Evolutionary conservation across 2,888 invertebrate genomes (phyloP).

Genomic region (Hololepta plana): DNA sequence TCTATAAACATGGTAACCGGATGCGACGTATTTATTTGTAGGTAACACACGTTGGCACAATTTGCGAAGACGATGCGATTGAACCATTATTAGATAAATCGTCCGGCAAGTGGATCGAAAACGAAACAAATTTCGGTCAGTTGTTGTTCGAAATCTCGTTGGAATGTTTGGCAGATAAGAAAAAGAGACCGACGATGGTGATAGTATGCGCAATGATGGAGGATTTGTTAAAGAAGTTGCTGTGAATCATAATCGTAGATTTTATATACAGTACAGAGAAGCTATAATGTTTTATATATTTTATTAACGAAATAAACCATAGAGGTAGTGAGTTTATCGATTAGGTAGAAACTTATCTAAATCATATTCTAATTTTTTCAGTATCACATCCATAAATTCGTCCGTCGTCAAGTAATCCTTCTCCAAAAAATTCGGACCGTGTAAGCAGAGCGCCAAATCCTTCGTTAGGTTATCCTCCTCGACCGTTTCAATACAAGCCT

Average conservation of each 20-base stretch:
- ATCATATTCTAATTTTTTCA: slow-evolving; percentile 40
- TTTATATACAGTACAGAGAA: no score
- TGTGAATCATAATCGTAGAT: no score
- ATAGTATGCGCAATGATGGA: background rate
- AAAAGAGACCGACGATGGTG: slow-evolving; percentile 39
- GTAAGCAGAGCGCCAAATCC: slow-evolving; percentile 66
- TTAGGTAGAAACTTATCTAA: slow-evolving; percentile 13
- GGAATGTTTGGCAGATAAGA: slow-evolving; percentile 36
- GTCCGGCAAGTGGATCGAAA: slow-evolving; percentile 31
- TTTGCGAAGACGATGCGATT: slow-evolving; percentile 26
- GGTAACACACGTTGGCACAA: slow-evolving; percentile 37
- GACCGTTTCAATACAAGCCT: slow-evolving; percentile 62
- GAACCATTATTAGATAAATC: slow-evolving; percentile 32
- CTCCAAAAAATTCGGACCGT: slow-evolving; percentile 56
- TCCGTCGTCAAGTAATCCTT: slow-evolving; percentile 62
- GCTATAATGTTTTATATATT: no score
- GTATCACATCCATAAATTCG: slow-evolving; percentile 62
- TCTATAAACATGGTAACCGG: slow-evolving; percentile 4
- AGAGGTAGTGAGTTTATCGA: no score
- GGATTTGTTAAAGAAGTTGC: background rate
- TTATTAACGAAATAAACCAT: no score
- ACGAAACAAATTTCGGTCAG: slow-evolving; percentile 25
- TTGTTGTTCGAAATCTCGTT: slow-evolving; percentile 35
- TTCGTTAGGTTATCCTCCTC: slow-evolving; percentile 71
- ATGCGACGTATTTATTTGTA: slow-evolving; percentile 13